phyloP scores from a whole-genome alignment of 2,797 vertebrate species.

The Channa striata region DNA sequence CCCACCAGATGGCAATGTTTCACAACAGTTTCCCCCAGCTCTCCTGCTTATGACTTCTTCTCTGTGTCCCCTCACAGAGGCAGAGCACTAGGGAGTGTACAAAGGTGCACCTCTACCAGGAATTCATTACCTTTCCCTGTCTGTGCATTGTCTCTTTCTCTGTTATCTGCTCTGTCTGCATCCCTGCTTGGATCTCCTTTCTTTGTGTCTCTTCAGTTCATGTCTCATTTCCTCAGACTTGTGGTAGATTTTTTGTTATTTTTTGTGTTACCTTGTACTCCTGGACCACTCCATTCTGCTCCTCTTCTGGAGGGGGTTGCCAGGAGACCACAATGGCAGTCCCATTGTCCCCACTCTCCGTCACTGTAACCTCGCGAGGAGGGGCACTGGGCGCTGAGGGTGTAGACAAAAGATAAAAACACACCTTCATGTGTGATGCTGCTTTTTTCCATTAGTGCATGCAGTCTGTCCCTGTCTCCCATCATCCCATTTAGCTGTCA shows the following conservation, averaged over 20 bases:
- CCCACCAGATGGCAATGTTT: slow-evolving; percentile 93
- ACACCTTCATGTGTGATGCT: slow-evolving; percentile 51
- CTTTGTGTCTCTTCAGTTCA: slow-evolving; percentile 39
- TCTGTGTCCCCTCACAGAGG: slow-evolving; percentile 19
- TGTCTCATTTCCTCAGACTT: slow-evolving; percentile 34
- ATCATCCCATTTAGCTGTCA: slow-evolving; percentile 44
- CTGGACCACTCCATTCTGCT: slow-evolving; percentile 95
- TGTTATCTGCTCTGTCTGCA: slow-evolving; percentile 45
- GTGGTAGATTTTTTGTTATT: not conserved
- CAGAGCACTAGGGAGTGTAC: slow-evolving; percentile 36
- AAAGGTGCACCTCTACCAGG: slow-evolving; percentile 65
- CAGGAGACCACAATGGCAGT: slow-evolving; percentile 95
- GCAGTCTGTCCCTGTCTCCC: slow-evolving; percentile 22
- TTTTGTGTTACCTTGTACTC: slow-evolving; percentile 93
- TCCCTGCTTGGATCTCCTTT: slow-evolving; percentile 52
- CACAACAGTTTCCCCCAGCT: slow-evolving; percentile 71
- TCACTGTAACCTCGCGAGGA: slow-evolving; percentile 93
- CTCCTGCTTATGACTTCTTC: slow-evolving; percentile 11
- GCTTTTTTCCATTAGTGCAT: slow-evolving; percentile 15
- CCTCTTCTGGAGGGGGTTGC: slow-evolving; percentile 96
- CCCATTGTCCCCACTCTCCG: slow-evolving; percentile 93
- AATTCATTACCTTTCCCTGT: slow-evolving; percentile 67
- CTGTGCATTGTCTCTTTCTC: slow-evolving; percentile 52
- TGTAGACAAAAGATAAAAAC: slow-evolving; percentile 64
- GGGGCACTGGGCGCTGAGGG: slow-evolving; percentile 92